Evolutionary conservation across 2,888 invertebrate species (phyloP).

Genomic region (Hypomecis punctinalis): DNA sequence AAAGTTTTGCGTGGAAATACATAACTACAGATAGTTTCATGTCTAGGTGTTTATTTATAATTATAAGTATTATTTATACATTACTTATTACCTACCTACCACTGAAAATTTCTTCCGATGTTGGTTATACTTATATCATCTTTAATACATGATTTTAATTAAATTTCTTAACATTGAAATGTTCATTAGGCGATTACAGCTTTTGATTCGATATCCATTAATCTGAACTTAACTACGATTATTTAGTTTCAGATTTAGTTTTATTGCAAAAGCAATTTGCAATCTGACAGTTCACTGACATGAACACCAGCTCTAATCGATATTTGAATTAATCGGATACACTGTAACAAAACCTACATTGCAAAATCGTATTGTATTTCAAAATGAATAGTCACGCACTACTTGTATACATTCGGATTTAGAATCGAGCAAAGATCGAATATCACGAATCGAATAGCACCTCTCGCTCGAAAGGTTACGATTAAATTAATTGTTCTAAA

Average conservation of each 20-base stretch:
- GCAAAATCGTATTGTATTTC: constrained; percentile 55
- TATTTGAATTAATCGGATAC: constrained; percentile 47
- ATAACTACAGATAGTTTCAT: no score
- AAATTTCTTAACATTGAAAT: neutral
- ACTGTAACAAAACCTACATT: constrained; percentile 47
- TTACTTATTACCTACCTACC: no score
- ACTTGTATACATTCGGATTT: constrained; percentile 45
- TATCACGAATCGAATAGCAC: constrained; percentile 32
- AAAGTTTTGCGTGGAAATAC: no score
- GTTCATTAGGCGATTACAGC: neutral
- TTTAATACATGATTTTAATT: neutral
- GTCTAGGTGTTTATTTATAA: no score
- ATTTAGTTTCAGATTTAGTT: constrained; percentile 4
- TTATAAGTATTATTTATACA: no score
- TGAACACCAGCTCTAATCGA: constrained; percentile 29
- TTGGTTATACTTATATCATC: no score
- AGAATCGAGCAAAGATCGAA: constrained; percentile 25
- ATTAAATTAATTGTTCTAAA: constrained; percentile 38
- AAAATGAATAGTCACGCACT: constrained; percentile 58
- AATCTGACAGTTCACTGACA: constrained; percentile 29
- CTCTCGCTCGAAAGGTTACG: constrained; percentile 43
- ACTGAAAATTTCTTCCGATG: no score
- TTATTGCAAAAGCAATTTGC: constrained; percentile 28
- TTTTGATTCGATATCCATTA: neutral
- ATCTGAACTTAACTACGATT: neutral